Conservation (phyloP, 2,797 vertebrate species). For the Sarcophilus harrisii region DNA sequence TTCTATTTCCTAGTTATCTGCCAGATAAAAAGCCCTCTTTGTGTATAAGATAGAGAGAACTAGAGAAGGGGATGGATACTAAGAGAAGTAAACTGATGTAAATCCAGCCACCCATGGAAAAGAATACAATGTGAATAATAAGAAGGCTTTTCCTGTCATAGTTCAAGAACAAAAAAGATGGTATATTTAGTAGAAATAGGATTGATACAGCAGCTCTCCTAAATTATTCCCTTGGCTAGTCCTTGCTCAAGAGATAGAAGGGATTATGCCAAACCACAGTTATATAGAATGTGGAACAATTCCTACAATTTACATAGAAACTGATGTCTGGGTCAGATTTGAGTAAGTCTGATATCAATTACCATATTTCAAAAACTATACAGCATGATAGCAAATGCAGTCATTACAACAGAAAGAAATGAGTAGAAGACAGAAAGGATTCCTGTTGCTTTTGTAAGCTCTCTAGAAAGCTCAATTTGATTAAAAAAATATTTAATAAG, state of each 20-base stretch:
- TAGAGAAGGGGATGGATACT: slow-evolving; percentile 37
- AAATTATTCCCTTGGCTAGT: slow-evolving; percentile 54
- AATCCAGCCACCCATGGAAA: slow-evolving; percentile 54
- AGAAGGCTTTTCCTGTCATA: slow-evolving; percentile 48
- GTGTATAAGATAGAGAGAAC: not conserved
- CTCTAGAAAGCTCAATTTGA: slow-evolving; percentile 21
- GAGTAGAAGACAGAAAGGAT: slow-evolving; percentile 31
- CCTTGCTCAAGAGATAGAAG: slow-evolving; percentile 49
- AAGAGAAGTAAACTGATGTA: slow-evolving; percentile 55
- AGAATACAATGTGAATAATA: slow-evolving; percentile 61
- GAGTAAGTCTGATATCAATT: slow-evolving; percentile 24
- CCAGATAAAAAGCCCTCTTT: slow-evolving; percentile 50
- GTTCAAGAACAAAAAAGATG: slow-evolving; percentile 50
- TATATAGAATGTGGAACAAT: slow-evolving; percentile 26
- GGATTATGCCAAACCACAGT: slow-evolving; percentile 35
- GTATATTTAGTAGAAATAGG: slow-evolving; percentile 61
- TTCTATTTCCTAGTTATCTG: slow-evolving; percentile 51
- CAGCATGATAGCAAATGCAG: slow-evolving; percentile 23
- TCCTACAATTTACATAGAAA: slow-evolving; percentile 58
- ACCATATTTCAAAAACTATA: slow-evolving; percentile 57
- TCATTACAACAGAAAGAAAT: slow-evolving; percentile 41
- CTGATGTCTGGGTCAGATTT: not conserved
- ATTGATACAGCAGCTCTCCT: slow-evolving; percentile 39
- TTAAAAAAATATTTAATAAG: not conserved
- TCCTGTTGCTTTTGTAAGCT: slow-evolving; percentile 36